These are phyloP conservation scores for Tyto alba DNA, from an alignment of 2,113 vertebrate genomes.

Conservation along the genomic window DNA sequence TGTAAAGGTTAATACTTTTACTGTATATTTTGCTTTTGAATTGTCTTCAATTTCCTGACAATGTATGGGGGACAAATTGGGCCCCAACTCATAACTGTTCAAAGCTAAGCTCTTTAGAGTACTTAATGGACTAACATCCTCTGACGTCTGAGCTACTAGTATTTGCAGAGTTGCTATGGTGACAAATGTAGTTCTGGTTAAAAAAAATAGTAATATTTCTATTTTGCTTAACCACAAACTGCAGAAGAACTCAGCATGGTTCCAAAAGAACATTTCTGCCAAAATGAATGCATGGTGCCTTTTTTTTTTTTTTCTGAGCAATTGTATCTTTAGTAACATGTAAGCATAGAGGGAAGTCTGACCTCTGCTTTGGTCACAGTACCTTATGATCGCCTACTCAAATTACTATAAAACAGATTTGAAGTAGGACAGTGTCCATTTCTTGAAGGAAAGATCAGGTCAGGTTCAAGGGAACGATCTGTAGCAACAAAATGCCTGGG, in stretches of 20 bases:
- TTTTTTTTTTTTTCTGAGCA: background rate
- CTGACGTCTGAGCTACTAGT: background rate
- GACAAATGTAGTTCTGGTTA: background rate
- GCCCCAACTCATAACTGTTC: background rate
- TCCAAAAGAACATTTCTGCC: background rate
- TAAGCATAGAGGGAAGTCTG: background rate
- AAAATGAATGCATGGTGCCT: background rate
- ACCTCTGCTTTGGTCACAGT: background rate
- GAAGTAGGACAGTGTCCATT: background rate
- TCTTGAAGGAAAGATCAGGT: background rate
- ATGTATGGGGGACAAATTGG: background rate
- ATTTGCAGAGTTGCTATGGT: conserved; percentile 55
- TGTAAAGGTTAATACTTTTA: background rate
- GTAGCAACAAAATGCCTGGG: background rate
- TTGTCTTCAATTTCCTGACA: background rate
- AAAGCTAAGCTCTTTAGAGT: background rate
- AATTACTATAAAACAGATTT: background rate
- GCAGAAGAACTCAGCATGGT: background rate
- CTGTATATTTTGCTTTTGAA: background rate
- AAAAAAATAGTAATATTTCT: conserved; percentile 5
- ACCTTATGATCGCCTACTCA: background rate
- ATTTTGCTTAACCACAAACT: conserved; percentile 50
- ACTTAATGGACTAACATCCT: background rate
- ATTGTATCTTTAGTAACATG: background rate
- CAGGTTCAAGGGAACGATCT: background rate